phyloP scores from a whole-genome alignment of 2,888 invertebrate genomes.

The Orchestes rusci region DNA sequence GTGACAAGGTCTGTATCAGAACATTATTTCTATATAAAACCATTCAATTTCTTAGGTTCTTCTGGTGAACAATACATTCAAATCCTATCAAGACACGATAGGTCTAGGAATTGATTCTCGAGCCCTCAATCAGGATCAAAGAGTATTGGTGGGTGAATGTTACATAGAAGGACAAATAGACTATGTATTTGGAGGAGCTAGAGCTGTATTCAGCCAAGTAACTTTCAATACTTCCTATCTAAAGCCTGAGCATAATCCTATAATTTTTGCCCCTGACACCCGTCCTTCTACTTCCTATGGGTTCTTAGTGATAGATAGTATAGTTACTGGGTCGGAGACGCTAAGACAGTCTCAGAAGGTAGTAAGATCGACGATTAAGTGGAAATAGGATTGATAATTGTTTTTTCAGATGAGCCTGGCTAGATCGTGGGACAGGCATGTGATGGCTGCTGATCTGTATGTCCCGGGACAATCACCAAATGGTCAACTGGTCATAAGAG shows the following conservation, averaged over 20 bases:
- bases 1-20: constrained; percentile 10
- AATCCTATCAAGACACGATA: constrained; percentile 13
- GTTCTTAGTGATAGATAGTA: constrained; percentile 15
- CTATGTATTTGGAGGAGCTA: constrained; percentile 12
- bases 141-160: constrained; percentile 12
- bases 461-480: constrained; percentile 15
- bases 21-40: background rate
- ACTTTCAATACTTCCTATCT: constrained; percentile 11
- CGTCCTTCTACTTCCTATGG: constrained; percentile 10
- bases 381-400: too few species aligned
- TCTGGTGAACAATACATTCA: constrained; percentile 11
- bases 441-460: constrained; percentile 4
- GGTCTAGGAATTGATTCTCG: constrained; percentile 9
- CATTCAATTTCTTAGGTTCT: constrained; percentile 10
- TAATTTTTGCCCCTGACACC: constrained; percentile 15
- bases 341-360: too few species aligned
- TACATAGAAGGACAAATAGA: constrained; percentile 15
- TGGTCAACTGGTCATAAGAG: constrained; percentile 17
- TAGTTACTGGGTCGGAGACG: constrained; percentile 15
- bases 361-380: too few species aligned
- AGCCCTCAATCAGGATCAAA: background rate
- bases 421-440: constrained; percentile 14
- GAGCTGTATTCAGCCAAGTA: constrained; percentile 11
- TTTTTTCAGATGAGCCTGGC: constrained; percentile 11
- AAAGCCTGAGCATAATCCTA: background rate